These are phyloP conservation scores for Sandelia bainsii DNA, from an alignment of 2,797 vertebrate species.

Conservation along the genomic window DNA sequence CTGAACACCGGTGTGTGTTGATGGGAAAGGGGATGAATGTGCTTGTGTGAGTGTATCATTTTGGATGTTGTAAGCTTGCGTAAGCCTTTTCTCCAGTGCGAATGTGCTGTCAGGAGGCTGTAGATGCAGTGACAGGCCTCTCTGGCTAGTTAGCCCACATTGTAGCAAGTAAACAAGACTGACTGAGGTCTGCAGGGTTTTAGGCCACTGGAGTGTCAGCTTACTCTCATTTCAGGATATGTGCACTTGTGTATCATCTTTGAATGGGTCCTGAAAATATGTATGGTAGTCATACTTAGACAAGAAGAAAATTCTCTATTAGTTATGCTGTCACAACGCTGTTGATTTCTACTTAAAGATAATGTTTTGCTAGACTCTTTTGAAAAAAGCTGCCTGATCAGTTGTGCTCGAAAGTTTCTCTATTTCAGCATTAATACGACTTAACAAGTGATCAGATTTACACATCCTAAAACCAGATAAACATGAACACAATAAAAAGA, in stretches of 20 bases:
- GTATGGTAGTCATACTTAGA: not conserved
- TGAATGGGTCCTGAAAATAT: not conserved
- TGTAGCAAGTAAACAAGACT: constrained; percentile 19
- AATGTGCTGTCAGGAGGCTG: constrained; percentile 17
- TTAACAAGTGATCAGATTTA: too few relatives aligned
- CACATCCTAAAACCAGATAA: too few relatives aligned
- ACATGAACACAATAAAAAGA: too few relatives aligned
- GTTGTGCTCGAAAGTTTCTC: too few relatives aligned
- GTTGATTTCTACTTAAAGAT: too few relatives aligned
- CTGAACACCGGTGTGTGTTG: constrained; percentile 32
- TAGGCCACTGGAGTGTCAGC: not conserved
- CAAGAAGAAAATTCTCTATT: too few relatives aligned
- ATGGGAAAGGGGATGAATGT: constrained; percentile 26
- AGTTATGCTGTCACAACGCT: too few relatives aligned
- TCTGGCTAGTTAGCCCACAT: constrained; percentile 41
- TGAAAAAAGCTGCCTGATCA: too few relatives aligned
- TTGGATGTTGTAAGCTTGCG: constrained; percentile 28
- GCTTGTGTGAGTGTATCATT: constrained; percentile 26
- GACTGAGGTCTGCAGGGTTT: constrained; percentile 1
- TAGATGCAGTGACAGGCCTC: constrained; percentile 13
- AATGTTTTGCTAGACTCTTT: too few relatives aligned
- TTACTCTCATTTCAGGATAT: not conserved
- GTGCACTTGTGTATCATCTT: not conserved
- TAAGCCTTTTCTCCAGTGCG: constrained; percentile 15
- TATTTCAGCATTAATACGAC: too few relatives aligned